These are phyloP conservation scores for Plectropomus leopardus DNA, from an alignment of 2,113 vertebrate genomes.

Conservation along the genomic window DNA sequence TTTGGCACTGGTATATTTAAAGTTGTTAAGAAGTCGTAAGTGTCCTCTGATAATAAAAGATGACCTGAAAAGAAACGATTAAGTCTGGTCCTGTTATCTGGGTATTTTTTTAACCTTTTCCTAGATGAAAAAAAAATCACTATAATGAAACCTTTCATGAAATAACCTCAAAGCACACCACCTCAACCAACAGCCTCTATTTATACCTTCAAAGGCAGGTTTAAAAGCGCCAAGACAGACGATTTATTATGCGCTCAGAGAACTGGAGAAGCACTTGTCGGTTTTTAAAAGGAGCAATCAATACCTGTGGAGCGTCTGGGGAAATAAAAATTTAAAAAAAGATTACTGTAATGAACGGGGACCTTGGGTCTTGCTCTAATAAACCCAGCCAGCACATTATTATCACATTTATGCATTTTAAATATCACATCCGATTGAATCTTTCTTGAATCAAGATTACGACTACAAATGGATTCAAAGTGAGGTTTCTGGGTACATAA, in stretches of 20 bases:
- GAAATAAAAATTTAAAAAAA: background rate
- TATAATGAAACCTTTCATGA: slow-evolving; percentile 48
- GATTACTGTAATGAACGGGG: background rate
- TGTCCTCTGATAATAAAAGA: background rate
- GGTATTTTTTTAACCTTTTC: background rate
- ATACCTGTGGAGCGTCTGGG: slow-evolving; percentile 28
- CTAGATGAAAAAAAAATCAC: background rate
- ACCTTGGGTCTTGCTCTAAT: slow-evolving; percentile 5
- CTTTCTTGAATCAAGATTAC: background rate
- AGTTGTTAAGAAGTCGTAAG: background rate
- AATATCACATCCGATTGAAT: background rate
- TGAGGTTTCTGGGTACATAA: too few relatives aligned
- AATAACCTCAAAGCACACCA: slow-evolving; percentile 21
- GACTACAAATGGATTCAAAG: too few relatives aligned
- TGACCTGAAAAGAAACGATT: background rate
- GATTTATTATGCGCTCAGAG: slow-evolving; percentile 23
- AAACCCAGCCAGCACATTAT: background rate
- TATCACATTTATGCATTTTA: background rate
- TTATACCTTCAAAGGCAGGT: slow-evolving; percentile 41
- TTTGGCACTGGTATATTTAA: background rate
- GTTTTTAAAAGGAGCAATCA: slow-evolving; percentile 14
- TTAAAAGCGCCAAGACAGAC: slow-evolving; percentile 6
- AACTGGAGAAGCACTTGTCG: background rate
- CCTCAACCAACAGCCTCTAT: slow-evolving; percentile 23
- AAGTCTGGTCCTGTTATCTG: background rate